Evolutionary conservation across 2,113 vertebrate species (phyloP), one percentile per base, ranked within the genome.

Genomic region (Mus pahari): DNA sequence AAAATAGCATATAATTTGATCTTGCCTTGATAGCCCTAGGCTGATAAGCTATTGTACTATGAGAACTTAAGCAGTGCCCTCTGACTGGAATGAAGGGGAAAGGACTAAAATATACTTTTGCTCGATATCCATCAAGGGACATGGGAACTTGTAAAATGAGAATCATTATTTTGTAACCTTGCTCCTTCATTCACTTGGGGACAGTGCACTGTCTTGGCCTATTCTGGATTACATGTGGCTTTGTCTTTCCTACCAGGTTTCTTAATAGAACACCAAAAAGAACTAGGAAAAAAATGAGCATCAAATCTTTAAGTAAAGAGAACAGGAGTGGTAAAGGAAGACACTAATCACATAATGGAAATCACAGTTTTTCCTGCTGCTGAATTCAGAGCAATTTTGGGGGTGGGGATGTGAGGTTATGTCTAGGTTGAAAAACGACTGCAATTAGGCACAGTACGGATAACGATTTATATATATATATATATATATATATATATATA

Each of bases 361-460:
- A 53, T 39, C 26, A 70, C 26, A 70, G 16, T 53, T 83, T 93
- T 75, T 88, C 17, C 36, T 92, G 55, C 64, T 81, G 58, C 24
- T 84, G 60, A 95, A 73, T 86, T 95, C 16, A 82, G 22, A 95
- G 19, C 13, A 86, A 4, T 64, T 91, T 92, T 91, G 74, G 16
- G 75, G 26, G 48, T 48, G 48, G 28, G 28, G 28, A 8, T 71
- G 19, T 86, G 12, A 33, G 3, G 26, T 22, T 91, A 73, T 28
- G 81, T 10, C 16, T 86, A 92, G 60, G 12, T 7, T 83, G 14
- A 84, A 81, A 62, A 92, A 88, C 19, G 68, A 31, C 36, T 95
- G 42, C 42, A 87, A 88, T 74, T 78, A 93, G 66, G 28, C 4
- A 70, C 74, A 31, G 92, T 19, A 74, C n/a, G 39, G 14, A 50